These are phyloP conservation scores for Mantis religiosa DNA, from an alignment of 2,888 invertebrate species.

Conservation along the genomic window DNA sequence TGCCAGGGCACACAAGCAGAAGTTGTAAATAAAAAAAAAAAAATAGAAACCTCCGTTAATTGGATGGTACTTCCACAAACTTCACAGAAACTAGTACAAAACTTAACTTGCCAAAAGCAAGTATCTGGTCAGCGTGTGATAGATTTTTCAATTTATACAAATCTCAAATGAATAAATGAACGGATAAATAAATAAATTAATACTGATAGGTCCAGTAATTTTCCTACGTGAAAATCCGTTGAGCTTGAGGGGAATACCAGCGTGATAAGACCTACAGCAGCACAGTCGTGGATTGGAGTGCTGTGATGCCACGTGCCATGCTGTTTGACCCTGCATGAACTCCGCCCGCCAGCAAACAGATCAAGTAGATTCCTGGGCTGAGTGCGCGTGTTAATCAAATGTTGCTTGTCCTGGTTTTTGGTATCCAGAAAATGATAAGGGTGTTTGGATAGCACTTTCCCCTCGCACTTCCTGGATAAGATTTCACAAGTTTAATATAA, in stretches of 20 bases:
- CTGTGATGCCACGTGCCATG: background rate
- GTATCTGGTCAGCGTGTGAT: too few species aligned
- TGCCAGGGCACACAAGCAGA: too few species aligned
- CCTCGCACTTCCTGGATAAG: background rate
- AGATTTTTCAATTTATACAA: too few species aligned
- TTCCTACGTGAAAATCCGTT: background rate
- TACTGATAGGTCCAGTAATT: too few species aligned
- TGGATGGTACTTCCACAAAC: too few species aligned
- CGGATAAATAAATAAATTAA: too few species aligned
- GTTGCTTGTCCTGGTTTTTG: background rate
- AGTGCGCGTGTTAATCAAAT: background rate
- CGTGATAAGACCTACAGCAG: background rate
- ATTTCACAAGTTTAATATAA: background rate
- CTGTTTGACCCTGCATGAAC: background rate
- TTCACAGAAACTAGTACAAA: too few species aligned
- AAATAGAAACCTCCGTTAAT: too few species aligned
- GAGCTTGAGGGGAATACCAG: background rate
- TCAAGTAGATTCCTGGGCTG: background rate
- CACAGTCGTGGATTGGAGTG: background rate
- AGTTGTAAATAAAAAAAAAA: too few species aligned
- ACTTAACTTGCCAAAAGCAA: too few species aligned
- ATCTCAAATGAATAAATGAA: too few species aligned
- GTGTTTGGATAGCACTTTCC: background rate
- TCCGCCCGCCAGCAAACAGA: background rate
- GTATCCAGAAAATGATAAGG: background rate